These are phyloP conservation scores for Neogale vison DNA, from an alignment of 2,113 vertebrate species.

Conservation along the genomic window DNA sequence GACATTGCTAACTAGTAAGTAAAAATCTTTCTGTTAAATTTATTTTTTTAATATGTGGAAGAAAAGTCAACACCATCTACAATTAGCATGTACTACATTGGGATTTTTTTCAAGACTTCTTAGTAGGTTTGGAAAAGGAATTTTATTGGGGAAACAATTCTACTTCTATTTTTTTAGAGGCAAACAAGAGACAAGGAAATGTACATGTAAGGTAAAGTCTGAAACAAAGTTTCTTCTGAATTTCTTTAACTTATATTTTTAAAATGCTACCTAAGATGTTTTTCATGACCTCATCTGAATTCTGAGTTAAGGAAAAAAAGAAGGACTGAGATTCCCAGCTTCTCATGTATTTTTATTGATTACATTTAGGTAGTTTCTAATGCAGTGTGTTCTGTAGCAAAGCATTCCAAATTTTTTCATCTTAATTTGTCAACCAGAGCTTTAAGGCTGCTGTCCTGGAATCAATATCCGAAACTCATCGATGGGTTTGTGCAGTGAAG, in stretches of 20 bases:
- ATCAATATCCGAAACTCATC: background rate
- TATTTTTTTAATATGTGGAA: slow-evolving; percentile 22
- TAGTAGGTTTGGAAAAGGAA: slow-evolving; percentile 19
- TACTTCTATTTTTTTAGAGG: background rate
- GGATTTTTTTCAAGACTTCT: background rate
- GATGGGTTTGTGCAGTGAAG: background rate
- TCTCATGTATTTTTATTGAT: background rate
- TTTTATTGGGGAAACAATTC: slow-evolving; percentile 8
- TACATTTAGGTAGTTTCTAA: background rate
- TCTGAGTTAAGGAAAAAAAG: background rate
- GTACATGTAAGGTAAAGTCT: background rate
- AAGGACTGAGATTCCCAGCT: background rate
- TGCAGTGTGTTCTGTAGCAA: background rate
- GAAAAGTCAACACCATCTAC: slow-evolving; percentile 24
- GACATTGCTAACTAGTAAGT: background rate
- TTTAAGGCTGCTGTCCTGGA: background rate
- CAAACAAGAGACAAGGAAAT: background rate
- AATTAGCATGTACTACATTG: background rate
- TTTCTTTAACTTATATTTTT: background rate
- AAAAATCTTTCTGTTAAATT: slow-evolving; percentile 44
- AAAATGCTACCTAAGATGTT: background rate
- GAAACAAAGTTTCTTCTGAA: background rate
- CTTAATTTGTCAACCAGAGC: background rate
- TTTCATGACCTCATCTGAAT: background rate
- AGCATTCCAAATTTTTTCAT: background rate